phyloP scores from a whole-genome alignment of 1,140 invertebrate genomes.

The Samia ricini region DNA sequence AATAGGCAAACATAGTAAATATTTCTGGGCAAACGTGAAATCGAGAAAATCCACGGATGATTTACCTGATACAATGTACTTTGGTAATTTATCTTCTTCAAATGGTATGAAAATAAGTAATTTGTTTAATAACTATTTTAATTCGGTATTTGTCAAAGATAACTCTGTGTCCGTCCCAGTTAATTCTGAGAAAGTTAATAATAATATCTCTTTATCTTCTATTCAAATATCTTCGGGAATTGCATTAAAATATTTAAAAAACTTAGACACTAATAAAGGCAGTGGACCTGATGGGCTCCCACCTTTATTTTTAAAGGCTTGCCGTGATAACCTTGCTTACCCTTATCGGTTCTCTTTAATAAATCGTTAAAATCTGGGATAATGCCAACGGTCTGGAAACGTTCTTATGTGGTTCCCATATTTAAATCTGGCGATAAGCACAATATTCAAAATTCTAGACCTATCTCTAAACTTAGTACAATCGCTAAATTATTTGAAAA shows the following conservation, averaged over 20 bases:
- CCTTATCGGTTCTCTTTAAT: conserved; percentile 16
- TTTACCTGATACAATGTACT: not conserved
- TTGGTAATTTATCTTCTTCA: not conserved
- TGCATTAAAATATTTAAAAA: no score
- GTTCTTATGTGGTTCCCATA: conserved; percentile 18
- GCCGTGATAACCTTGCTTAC: no score
- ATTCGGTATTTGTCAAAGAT: no score
- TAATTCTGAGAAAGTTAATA: no score
- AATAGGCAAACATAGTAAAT: conserved; percentile 11
- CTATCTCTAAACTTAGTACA: no score
- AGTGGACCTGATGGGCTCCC: conserved; percentile 16
- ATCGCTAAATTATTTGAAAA: conserved; percentile 20
- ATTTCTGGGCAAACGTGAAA: conserved; percentile 21
- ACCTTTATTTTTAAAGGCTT: conserved; percentile 20
- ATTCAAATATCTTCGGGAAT: not conserved
- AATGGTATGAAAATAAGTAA: not conserved
- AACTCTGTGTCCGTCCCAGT: no score
- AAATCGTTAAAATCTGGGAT: conserved; percentile 7
- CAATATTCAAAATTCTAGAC: conserved; percentile 22
- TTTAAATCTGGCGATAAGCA: conserved; percentile 23
- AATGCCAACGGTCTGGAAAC: conserved; percentile 22
- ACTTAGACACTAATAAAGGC: conserved; percentile 10
- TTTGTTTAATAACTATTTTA: conserved; percentile 1
- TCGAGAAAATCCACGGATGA: conserved; percentile 8
- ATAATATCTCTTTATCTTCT: no score